Conservation (phyloP, 2,113 vertebrate genomes). For the Urocolius indicus region DNA sequence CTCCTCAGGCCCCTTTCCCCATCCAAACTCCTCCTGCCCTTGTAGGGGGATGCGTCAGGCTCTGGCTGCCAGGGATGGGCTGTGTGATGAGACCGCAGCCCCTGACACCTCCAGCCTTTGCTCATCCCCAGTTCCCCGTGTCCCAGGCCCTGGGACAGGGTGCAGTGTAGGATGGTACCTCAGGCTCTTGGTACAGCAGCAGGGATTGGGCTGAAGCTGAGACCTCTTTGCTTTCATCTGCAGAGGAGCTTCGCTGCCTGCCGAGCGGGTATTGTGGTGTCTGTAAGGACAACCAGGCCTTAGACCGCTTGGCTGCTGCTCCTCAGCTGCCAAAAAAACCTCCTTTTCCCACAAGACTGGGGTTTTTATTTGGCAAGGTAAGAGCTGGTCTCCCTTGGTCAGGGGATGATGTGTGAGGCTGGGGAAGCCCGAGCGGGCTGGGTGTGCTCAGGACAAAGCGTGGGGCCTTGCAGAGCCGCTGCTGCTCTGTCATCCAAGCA, state of each 20-base stretch:
- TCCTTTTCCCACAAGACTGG: accelerated
- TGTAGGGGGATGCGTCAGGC: accelerated
- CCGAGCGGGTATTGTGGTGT: not conserved
- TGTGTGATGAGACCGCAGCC: not conserved
- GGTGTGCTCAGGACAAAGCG: accelerated
- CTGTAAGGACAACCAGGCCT: not conserved
- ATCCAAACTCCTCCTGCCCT: not conserved
- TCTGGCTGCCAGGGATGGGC: not conserved
- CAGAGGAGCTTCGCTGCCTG: accelerated
- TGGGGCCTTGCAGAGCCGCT: not conserved
- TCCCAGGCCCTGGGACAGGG: accelerated
- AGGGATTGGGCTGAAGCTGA: not conserved
- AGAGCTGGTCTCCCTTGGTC: not conserved
- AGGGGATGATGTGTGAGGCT: not conserved
- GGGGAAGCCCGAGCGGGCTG: not conserved
- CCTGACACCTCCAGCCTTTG: accelerated
- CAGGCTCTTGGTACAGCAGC: accelerated
- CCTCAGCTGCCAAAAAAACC: not conserved
- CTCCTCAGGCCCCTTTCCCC: not conserved
- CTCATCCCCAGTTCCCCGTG: accelerated
- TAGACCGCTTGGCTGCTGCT: not conserved
- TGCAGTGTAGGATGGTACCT: not conserved
- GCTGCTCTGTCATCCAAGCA: not conserved
- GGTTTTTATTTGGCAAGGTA: not conserved
- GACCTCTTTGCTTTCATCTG: not conserved